Base-by-base conservation (phyloP, 2,113 vertebrate genomes). In the Hiodon tergisus region DNA sequence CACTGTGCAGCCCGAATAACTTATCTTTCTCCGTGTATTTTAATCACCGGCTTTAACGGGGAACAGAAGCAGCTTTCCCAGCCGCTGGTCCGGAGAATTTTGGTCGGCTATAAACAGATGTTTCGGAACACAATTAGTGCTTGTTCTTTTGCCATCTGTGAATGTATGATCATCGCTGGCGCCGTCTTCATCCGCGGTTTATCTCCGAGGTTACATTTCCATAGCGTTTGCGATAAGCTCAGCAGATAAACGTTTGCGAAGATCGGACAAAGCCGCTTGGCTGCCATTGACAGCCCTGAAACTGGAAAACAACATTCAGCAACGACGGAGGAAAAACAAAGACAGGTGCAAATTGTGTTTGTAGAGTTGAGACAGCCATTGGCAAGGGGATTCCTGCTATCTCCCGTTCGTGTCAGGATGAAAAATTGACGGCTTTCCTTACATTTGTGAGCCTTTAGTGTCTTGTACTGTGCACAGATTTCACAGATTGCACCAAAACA, bases 141-240 rank as follows among this genome's bases (percentile, higher is more conserved):
- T 73, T 73, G 72, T 52, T 74, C 53, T 31, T 69, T 53, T 69
- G 14, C 67, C 67, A 69, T 69, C 50, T 53, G 67, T 51, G 16
- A 3, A 16, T 69, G 67, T 17, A 52, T 52, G n/a, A 53, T 54
- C 14, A 52, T 69, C 50, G 3, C 58, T 59, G 53, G 52, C 50
- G 14, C 17, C 16, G n/a, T 54, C 67, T 53, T 50, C 53, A 31
- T 47, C 51, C 52, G 17, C 50, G 52, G 67, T 16, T 16, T n/a
- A 53, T 54, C 6, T 11, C 17, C 13, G 52, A 53, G 50, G 10
- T 68, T 52, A 14, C n/a, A 48, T 52, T 68, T 50, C 16, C 16
- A 16, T 63, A 57, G 54, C 31, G 31, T 31, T 66, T 48, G 3
- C 31, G 11, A 48, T 17, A 66, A 66, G 6, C n/a, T 8, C 11